phyloP scores from a whole-genome alignment of 2,888 invertebrate genomes.

The Atherix ibis region DNA sequence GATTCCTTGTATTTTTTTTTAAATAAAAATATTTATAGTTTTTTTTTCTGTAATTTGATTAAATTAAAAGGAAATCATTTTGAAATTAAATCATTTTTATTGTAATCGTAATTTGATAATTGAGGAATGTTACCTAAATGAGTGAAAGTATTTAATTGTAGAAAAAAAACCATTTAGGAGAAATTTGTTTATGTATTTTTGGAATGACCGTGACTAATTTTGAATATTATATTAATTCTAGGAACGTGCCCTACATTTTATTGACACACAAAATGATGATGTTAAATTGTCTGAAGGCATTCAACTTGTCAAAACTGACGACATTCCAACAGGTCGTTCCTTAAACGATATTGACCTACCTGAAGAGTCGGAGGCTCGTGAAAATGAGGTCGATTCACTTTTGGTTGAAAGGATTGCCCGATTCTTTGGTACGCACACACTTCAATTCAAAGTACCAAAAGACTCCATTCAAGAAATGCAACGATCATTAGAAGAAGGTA shows the following conservation, averaged over 20 bases:
- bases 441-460: conserved; percentile 66
- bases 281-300: conserved; percentile 49
- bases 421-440: conserved; percentile 60
- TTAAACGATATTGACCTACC: conserved; percentile 52
- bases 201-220: no score
- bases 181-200: no score
- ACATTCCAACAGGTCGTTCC: conserved; percentile 39
- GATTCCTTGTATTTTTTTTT: background rate
- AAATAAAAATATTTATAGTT: background rate
- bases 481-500: conserved; percentile 72
- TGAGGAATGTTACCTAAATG: no score
- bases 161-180: no score
- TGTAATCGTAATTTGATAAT: no score
- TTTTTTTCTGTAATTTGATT: background rate
- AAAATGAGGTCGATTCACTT: conserved; percentile 54
- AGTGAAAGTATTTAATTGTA: no score
- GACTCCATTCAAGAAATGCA: conserved; percentile 55
- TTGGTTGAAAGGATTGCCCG: conserved; percentile 58
- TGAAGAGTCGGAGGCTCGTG: conserved; percentile 54
- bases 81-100: no score
- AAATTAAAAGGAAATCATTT: conserved; percentile 1
- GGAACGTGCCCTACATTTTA: conserved; percentile 55
- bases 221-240: conserved; percentile 36
- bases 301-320: conserved; percentile 37
- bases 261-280: conserved; percentile 44